Conservation (phyloP, 2,797 vertebrate species). For the Masticophis lateralis region DNA sequence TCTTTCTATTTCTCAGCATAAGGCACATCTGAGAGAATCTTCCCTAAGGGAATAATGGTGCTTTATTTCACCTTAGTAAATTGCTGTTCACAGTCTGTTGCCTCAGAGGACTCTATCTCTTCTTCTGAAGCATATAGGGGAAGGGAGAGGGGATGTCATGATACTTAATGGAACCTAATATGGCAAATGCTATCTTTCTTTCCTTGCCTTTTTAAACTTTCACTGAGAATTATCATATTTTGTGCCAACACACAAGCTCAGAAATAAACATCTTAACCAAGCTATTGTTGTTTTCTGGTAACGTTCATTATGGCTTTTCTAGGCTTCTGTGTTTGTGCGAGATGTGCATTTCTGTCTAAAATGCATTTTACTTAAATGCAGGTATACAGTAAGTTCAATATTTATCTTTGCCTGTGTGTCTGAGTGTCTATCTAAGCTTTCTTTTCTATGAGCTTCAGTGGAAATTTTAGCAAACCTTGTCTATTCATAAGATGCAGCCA, state of each 20-base stretch:
- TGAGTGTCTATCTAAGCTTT: neutral
- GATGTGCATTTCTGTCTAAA: neutral
- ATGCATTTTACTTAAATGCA: neutral
- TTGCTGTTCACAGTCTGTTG: neutral
- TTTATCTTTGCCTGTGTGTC: neutral
- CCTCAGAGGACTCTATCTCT: neutral
- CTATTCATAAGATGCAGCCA: neutral
- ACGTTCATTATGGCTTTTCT: neutral
- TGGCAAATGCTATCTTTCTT: neutral
- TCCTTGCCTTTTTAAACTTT: neutral
- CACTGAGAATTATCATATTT: neutral
- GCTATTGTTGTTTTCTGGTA: neutral
- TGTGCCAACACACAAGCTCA: neutral
- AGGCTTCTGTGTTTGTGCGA: neutral
- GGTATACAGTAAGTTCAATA: neutral
- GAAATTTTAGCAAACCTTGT: neutral
- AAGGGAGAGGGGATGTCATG: neutral
- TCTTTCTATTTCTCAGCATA: neutral
- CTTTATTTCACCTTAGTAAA: neutral
- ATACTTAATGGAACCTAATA: neutral
- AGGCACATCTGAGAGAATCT: neutral
- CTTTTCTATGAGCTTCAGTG: neutral
- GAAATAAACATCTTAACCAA: neutral
- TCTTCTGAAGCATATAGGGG: neutral
- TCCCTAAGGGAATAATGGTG: neutral